Evolutionary conservation across 2,888 invertebrate species (phyloP).

Genomic region (Saturnia japonica): DNA sequence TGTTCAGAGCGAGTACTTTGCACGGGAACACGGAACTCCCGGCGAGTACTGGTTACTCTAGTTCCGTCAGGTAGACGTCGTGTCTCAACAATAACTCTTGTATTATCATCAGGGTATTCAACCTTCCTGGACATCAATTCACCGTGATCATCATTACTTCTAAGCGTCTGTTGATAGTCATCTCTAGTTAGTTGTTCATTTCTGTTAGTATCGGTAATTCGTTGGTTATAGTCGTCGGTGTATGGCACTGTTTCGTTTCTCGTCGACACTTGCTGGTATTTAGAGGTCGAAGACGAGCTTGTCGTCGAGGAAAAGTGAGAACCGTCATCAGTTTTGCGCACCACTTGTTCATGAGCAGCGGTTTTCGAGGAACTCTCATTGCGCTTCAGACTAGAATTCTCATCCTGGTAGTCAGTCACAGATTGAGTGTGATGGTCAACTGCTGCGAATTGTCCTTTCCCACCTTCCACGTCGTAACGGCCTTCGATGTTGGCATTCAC

Average conservation of each 20-base stretch:
- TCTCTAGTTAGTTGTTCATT: constrained; percentile 50
- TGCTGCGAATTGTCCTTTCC: constrained; percentile 84
- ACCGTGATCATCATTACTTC: constrained; percentile 48
- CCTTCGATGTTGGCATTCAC: constrained; percentile 85
- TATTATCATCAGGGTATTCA: constrained; percentile 85
- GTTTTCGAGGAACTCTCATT: constrained; percentile 64
- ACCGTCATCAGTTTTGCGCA: constrained; percentile 68
- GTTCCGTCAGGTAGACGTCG: constrained; percentile 85
- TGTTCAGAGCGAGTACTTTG: constrained; percentile 63
- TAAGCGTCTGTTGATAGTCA: constrained; percentile 34
- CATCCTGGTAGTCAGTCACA: constrained; percentile 69
- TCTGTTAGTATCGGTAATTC: constrained; percentile 50
- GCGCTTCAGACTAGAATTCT: constrained; percentile 65
- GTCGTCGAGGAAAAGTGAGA: constrained; percentile 61
- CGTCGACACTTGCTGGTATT: constrained; percentile 60
- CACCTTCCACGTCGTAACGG: constrained; percentile 83
- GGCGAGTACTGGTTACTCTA: constrained; percentile 85
- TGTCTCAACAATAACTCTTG: constrained; percentile 85
- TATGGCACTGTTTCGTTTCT: constrained; percentile 66
- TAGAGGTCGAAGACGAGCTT: constrained; percentile 65
- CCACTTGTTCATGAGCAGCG: constrained; percentile 65
- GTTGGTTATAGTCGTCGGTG: constrained; percentile 54
- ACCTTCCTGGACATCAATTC: constrained; percentile 81
- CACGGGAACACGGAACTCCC: constrained; percentile 81
- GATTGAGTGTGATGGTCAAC: constrained; percentile 83